Base-by-base conservation (phyloP, 2,797 vertebrate genomes). In the Lutjanus argentimaculatus region DNA sequence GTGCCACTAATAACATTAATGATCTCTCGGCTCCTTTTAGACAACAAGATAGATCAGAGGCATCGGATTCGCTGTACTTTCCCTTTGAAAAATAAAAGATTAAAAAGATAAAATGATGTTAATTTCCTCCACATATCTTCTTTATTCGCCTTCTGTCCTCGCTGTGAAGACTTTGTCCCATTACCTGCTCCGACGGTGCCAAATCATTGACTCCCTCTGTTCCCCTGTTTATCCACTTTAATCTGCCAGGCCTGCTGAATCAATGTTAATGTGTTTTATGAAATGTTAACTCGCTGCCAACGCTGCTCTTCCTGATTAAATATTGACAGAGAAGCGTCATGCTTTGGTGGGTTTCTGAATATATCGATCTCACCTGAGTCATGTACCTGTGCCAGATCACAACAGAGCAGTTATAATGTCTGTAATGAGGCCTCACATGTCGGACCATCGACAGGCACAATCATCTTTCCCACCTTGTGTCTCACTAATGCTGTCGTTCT, bases 251-350 rank as follows among this genome's bases (percentile, higher is more conserved):
- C 56, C 73, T 17, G 65, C 67, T 87, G 71, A 88, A 91, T 91
- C 92, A 72, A 83, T 92, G 85, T 85, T 93, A 89, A 92, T 91
- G 90, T 85, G 87, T 83, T 92, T 89, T 86, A 89, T 91, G 83
- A 94, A 93, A 94, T 86, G 91, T 90, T 87, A 86, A 79, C 85
- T 73, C 7, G 67, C 69, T 72, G 84, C 82, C 80, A 67, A 61
- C 42, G 74, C 72, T 64, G 61, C 65, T 79, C 63, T 36, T 90
- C 80, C 86, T 92, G 89, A 94, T 93, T 92, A 91, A 90, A 91
- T 94, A 93, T 93, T 88, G 92, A 92, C 86, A 69, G 66, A 73
- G 48, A 64, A 80, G 84, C 82, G 25, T 85, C 40, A 40, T 45
- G 75, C 69, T 84, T 86, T 67, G 75, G 43, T 51, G 58, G 16